Conservation (phyloP, 2,888 invertebrate genomes). For the Stenoptilia bipunctidactyla region DNA sequence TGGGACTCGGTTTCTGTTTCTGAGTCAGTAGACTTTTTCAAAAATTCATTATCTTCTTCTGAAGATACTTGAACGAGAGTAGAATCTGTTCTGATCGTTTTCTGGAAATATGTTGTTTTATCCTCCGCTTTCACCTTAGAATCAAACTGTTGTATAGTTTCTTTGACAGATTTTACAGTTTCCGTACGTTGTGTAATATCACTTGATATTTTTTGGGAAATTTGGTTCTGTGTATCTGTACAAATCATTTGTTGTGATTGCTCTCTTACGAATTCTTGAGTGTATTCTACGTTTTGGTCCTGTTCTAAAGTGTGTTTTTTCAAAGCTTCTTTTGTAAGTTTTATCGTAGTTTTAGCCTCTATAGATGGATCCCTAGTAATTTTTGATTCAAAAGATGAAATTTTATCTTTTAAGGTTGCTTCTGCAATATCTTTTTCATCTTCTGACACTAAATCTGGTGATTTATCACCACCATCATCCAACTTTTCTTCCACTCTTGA, state of each 20-base stretch:
- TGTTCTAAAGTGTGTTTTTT: constrained; percentile 63
- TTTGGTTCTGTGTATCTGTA: constrained; percentile 31
- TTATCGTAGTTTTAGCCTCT: constrained; percentile 50
- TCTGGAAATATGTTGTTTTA: constrained; percentile 42
- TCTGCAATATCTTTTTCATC: constrained; percentile 64
- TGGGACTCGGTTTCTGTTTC: constrained; percentile 69
- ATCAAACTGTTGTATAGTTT: constrained; percentile 60
- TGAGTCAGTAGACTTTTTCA: constrained; percentile 65
- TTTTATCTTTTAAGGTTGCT: constrained; percentile 52
- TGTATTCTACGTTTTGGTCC: constrained; percentile 61
- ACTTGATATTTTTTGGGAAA: constrained; percentile 32
- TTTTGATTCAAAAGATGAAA: constrained; percentile 60
- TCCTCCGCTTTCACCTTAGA: constrained; percentile 47
- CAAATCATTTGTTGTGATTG: constrained; percentile 60
- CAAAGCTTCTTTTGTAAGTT: constrained; percentile 63
- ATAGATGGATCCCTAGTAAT: constrained; percentile 49
- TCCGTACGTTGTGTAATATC: constrained; percentile 40
- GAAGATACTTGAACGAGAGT: constrained; percentile 66
- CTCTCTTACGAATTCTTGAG: constrained; percentile 64
- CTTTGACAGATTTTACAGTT: constrained; percentile 54
- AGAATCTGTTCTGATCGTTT: constrained; percentile 61
- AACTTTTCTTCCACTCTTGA: constrained; percentile 70
- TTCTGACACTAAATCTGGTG: constrained; percentile 51
- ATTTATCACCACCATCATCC: constrained; percentile 56
- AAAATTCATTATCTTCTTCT: constrained; percentile 64